A percentile compares a stretch with the other conserved stretches of the same genome.
phyloP scores from a whole-genome alignment of 1,140 invertebrate species.

The Andricus grossulariae region DNA sequence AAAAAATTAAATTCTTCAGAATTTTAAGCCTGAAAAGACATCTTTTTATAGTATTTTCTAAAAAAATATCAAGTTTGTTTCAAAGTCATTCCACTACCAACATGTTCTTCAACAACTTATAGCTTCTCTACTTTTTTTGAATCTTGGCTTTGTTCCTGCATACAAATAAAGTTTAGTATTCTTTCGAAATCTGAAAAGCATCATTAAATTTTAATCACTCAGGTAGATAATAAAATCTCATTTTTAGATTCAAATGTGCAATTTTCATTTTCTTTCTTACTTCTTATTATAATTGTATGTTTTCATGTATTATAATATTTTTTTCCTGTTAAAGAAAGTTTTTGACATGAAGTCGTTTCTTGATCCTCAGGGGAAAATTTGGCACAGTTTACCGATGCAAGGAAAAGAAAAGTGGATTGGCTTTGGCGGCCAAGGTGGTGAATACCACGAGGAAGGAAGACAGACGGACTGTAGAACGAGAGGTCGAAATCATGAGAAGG shows the following conservation, averaged over 20 bases:
- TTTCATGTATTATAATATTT: background rate
- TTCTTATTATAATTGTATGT: no score
- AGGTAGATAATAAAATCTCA: background rate
- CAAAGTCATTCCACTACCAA: no score
- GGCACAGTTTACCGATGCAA: conserved; percentile 95
- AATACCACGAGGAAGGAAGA: conserved; percentile 90
- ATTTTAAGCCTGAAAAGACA: no score
- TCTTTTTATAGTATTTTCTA: no score
- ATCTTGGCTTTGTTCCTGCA: no score
- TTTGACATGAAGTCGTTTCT: background rate
- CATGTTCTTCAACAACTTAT: no score
- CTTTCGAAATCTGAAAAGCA: background rate
- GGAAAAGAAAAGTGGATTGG: conserved; percentile 87
- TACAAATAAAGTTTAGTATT: background rate
- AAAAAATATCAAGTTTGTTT: no score
- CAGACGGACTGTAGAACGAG: conserved; percentile 92
- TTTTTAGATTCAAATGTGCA: background rate
- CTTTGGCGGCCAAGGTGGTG: conserved; percentile 96
- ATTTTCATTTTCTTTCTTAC: no score
- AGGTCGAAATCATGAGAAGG: conserved; percentile 96
- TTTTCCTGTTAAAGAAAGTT: background rate
- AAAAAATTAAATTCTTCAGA: no score
- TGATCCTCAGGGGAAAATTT: conserved; percentile 93
- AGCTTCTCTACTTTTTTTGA: no score
- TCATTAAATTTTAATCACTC: background rate